Conservation (phyloP, 2,888 invertebrate genomes). For the Orthosia incerta region DNA sequence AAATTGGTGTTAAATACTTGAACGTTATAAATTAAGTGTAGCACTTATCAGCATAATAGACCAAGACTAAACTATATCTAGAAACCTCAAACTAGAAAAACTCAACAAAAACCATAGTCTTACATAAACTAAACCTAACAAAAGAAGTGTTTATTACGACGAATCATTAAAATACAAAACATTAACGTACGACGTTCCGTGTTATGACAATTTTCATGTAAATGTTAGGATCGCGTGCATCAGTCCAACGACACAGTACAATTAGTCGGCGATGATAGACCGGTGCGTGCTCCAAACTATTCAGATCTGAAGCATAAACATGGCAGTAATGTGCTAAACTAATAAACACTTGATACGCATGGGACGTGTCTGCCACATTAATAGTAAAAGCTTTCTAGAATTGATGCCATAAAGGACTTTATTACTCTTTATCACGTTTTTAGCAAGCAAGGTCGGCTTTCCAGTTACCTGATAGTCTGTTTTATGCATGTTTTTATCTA, state of each 20-base stretch:
- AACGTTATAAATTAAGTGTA: background rate
- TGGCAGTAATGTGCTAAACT: constrained; percentile 55
- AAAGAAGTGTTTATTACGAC: constrained; percentile 59
- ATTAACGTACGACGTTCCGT: constrained; percentile 62
- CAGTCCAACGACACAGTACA: constrained; percentile 64
- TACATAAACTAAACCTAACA: constrained; percentile 37
- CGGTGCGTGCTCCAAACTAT: constrained; percentile 73
- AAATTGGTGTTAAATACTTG: constrained; percentile 17
- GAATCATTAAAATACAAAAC: constrained; percentile 65
- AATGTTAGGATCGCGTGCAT: constrained; percentile 75
- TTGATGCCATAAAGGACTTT: constrained; percentile 27
- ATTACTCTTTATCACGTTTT: constrained; percentile 26
- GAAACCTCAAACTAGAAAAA: background rate
- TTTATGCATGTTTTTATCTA: constrained; percentile 12
- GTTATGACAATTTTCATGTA: constrained; percentile 73
- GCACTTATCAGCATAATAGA: background rate
- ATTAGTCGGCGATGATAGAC: constrained; percentile 73
- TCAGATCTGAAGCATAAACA: constrained; percentile 56
- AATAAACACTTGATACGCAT: constrained; percentile 61
- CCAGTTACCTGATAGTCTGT: constrained; percentile 1
- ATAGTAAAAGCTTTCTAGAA: constrained; percentile 51
- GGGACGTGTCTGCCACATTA: constrained; percentile 36
- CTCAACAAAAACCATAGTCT: background rate
- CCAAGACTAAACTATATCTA: background rate
- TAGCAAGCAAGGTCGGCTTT: constrained; percentile 27